These are phyloP conservation scores for Oligia latruncula DNA, from an alignment of 2,888 invertebrate species.

Conservation along the genomic window DNA sequence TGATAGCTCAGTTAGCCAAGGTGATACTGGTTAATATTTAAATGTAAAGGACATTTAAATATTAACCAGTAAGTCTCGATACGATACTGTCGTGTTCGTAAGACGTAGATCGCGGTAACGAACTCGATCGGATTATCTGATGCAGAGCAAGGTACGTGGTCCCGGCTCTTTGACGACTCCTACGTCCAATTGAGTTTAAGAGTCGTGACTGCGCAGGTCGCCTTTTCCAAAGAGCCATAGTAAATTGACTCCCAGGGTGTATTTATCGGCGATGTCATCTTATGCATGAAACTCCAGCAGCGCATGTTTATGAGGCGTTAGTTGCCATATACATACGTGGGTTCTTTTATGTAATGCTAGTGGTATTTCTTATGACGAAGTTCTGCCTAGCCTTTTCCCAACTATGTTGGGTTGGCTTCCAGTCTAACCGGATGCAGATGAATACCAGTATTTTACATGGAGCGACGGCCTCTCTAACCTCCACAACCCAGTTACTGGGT, in stretches of 20 bases:
- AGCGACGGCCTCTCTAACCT: too few relatives aligned
- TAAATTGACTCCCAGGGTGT: neutral
- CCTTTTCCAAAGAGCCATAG: conserved; percentile 9
- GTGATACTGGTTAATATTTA: neutral
- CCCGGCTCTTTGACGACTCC: conserved; percentile 32
- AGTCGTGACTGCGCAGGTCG: neutral
- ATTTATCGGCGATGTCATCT: neutral
- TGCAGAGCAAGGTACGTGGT: conserved; percentile 11
- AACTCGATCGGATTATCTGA: conserved; percentile 48
- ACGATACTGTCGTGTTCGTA: conserved; percentile 6
- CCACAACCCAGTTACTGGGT: too few relatives aligned
- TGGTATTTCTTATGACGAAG: too few relatives aligned
- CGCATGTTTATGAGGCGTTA: neutral
- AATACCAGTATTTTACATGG: too few relatives aligned
- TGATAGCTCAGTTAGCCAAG: neutral
- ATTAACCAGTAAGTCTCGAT: neutral
- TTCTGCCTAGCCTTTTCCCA: too few relatives aligned
- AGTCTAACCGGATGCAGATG: too few relatives aligned
- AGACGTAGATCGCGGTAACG: conserved; percentile 28
- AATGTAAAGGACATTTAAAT: neutral
- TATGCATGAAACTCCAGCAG: neutral
- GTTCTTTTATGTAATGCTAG: neutral
- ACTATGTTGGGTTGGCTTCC: too few relatives aligned
- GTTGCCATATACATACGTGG: neutral
- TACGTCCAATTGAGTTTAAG: conserved; percentile 45